Base-by-base conservation (phyloP, 2,888 invertebrate species). In the Nineta flava region DNA sequence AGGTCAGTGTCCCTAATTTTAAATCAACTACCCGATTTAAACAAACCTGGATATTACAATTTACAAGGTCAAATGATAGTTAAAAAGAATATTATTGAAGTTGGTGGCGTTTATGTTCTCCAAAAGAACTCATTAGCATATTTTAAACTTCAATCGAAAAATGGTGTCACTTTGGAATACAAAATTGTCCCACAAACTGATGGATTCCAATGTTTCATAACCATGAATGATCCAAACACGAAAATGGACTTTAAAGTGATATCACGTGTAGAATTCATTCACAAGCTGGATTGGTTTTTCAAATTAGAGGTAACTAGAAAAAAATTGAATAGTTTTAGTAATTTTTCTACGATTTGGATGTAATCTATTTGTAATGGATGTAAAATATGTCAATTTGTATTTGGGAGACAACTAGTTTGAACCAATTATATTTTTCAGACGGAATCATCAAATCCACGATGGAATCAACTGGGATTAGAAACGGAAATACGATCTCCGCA, bases 251-350 rank as follows among this genome's bases (percentile, higher is more conserved):
- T 68, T 48, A 66, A 66, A 57, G 59, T 67, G 31, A 26, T 34
- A 12, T 41, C 34, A 17, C 13, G 34, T 2, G 16, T 31, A 3
- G 42, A 42, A 16, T 54, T 64, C 4, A 59, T 60, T 34, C 62
- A 62, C 47, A 59, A 59, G 53, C 59, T 65, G 16, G 67, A 70
- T 53, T 70, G 70, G 67, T 66, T 72, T 54, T 62, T 72, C 52
- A 65, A 62, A 55, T 55, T 64, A 49, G 56, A 64, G 59, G 67
- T 67, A 61, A n/a, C n/a, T n/a, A n/a, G n/a, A n/a, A n/a, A n/a
- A n/a, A n/a, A n/a, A n/a, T n/a, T n/a, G n/a, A n/a, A n/a, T n/a
- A n/a, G n/a, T n/a, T n/a, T n/a, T n/a, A n/a, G n/a, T n/a, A n/a
- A n/a, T n/a, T n/a, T n/a, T n/a, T n/a, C n/a, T n/a, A n/a, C n/a